phyloP scores from a whole-genome alignment of 2,888 invertebrate species.

The Calliopum simillimum region DNA sequence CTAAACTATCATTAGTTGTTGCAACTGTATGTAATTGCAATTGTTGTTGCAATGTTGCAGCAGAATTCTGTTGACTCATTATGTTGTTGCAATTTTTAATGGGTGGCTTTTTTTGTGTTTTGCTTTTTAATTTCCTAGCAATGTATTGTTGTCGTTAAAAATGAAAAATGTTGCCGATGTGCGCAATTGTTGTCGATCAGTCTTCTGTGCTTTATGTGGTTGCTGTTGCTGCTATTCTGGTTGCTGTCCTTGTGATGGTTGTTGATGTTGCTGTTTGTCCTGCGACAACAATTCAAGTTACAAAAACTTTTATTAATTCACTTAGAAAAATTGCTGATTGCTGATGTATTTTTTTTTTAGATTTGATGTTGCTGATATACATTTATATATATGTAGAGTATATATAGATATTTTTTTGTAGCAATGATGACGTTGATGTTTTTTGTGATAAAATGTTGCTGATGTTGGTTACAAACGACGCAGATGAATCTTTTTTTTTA shows the following conservation, averaged over 20 bases:
- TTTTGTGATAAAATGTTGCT: not conserved
- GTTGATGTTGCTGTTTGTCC: slow-evolving; percentile 19
- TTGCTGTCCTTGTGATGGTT: slow-evolving; percentile 8
- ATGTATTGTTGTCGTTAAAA: not conserved
- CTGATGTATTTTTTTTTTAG: slow-evolving; percentile 37
- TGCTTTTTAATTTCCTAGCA: slow-evolving; percentile 16
- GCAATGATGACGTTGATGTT: not conserved
- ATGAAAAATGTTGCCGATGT: not conserved
- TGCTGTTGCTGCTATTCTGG: slow-evolving; percentile 26
- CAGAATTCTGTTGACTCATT: slow-evolving; percentile 40
- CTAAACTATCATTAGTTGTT: slow-evolving; percentile 54
- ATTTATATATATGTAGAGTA: not conserved
- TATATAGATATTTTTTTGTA: no score
- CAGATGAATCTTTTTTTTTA: no score
- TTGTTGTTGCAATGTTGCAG: slow-evolving; percentile 43
- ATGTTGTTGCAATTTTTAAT: slow-evolving; percentile 19
- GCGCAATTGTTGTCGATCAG: not conserved
- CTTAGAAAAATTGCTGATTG: slow-evolving; percentile 37
- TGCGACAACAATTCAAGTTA: slow-evolving; percentile 29
- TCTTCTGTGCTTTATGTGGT: slow-evolving; percentile 14
- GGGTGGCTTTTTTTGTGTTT: slow-evolving; percentile 8
- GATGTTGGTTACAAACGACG: not conserved
- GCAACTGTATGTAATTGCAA: slow-evolving; percentile 38
- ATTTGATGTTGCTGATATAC: slow-evolving; percentile 26
- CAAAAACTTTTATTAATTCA: slow-evolving; percentile 29